Evolutionary conservation across 2,888 invertebrate species (phyloP), one percentile per base, ranked within the genome.

Genomic region (Hypomecis punctinalis): DNA sequence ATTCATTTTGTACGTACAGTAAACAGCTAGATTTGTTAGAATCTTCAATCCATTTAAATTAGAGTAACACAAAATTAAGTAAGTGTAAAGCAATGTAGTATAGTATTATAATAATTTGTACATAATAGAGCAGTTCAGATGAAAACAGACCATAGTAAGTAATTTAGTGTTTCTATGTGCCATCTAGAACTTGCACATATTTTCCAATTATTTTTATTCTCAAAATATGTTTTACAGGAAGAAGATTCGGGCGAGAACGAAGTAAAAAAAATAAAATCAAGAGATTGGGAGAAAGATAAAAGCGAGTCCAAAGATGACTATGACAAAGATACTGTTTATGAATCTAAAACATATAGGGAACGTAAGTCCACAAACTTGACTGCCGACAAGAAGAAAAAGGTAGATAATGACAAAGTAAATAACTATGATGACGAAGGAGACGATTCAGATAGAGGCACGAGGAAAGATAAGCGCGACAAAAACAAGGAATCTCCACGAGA

Each of bases 221-320:
- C 33, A 54, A 13, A 58, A 10, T 7, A 13, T 40, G 45, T 45
- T 11, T 85, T 84, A 55, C 68, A 93, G 93, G 93, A 93, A 68
- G 93, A 93, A 76, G 93, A 93, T 60, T 71, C 66, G 67, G 83
- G 75, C 43, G 93, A 93, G 46, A 88, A 82, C 70, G 93, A 93
- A 66, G 82, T 91, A 8, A 93, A 92, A 69, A 93, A 90, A 80
- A 90, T 93, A 6, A 93, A 92, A 76, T 80, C 90, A 6, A 83
- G 91, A 61, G 93, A 93, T 58, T 91, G 89, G 87, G 93, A 93
- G 61, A 90, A 88, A 73, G 90, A 91, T 55, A 93, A 89, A 76
- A 69, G 77, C 43, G 86, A 86, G 69, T 71, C 76, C 9, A 89
- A 83, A 82, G 93, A 93, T 63, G 93, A 92, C 43, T 81, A 83